These are phyloP conservation scores for Argopecten irradians DNA, from an alignment of 1,140 invertebrate species.

Conservation along the genomic window DNA sequence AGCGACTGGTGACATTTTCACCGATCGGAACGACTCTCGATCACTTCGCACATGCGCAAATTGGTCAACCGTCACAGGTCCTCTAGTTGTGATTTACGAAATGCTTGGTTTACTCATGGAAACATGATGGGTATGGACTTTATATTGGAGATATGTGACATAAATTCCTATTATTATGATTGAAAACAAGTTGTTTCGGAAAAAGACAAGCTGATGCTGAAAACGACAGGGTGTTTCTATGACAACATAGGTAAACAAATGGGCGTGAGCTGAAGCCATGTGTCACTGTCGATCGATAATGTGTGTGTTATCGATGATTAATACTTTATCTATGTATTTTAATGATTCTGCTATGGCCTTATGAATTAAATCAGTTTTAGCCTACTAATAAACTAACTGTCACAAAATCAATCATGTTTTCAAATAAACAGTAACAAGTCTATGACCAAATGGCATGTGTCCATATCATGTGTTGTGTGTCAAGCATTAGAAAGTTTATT, in stretches of 20 bases:
- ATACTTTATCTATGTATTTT: not conserved
- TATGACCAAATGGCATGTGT: not conserved
- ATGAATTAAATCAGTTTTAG: not conserved
- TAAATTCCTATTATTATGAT: not conserved
- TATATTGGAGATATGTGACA: not conserved
- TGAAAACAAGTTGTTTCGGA: not conserved
- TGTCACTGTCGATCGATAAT: not conserved
- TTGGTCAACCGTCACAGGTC: not conserved
- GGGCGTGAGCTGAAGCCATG: conserved; percentile 33
- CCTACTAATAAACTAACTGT: no score
- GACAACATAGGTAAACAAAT: conserved; percentile 51
- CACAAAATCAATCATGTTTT: not conserved
- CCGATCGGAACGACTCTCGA: not conserved
- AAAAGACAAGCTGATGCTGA: not conserved
- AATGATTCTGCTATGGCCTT: not conserved
- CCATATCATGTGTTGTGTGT: not conserved
- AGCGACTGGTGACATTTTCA: conserved; percentile 14
- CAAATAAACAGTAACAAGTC: not conserved
- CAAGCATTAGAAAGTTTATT: conserved; percentile 7
- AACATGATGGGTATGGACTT: not conserved
- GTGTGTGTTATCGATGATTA: not conserved
- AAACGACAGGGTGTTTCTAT: conserved; percentile 41
- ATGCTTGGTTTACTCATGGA: not conserved
- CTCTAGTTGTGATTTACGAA: not conserved
- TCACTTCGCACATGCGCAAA: not conserved